Evolutionary conservation across 2,888 invertebrate species (phyloP), one percentile per base, ranked within the genome.

Genomic region (Sminthurinus aureus): DNA sequence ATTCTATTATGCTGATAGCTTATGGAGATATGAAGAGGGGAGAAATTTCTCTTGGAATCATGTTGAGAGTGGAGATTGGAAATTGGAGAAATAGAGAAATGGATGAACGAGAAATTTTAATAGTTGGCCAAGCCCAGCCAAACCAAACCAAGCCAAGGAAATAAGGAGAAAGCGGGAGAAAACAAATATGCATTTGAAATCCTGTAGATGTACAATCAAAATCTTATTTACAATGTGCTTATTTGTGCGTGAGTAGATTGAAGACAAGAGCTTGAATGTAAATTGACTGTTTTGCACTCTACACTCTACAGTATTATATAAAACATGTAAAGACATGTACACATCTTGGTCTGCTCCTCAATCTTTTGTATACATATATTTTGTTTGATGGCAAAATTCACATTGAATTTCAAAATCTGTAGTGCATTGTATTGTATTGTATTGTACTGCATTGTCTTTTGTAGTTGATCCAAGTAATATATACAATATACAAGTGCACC

Each of bases 201-300:
- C 9, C 9, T 64, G 64, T 64, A 64, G 18, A 4, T 64, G 24
- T 24, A 26, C 18, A 24, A 38, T n/a, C 12, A 18, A 22, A 18
- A 64, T 66, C 38, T 78, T 64, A 78, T 66, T 64, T 66, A 71
- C 71, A 71, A 24, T 71, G 71, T 71, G 71, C 71, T 71, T 66
- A 26, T 66, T 77, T 52, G 52, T 78, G 66, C 38, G 77, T 66
- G 66, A 66, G 52, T 26, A 38, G 66, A 77, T 78, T 78, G 24
- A 26, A 12, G n/a, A 66, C 13, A 52, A 66, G 64, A 78, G 66
- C 26, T 66, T 78, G 66, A 78, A 78, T 78, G 64, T 78, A 66
- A 66, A 66, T 66, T 78, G 66, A 66, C 78, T 66, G 26, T 78
- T 78, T 78, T 38, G 24, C 71, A 26, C 71, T 71, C 26, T 22